These are phyloP conservation scores for Graphium colonna DNA, from an alignment of 2,888 invertebrate genomes.

Conservation along the genomic window DNA sequence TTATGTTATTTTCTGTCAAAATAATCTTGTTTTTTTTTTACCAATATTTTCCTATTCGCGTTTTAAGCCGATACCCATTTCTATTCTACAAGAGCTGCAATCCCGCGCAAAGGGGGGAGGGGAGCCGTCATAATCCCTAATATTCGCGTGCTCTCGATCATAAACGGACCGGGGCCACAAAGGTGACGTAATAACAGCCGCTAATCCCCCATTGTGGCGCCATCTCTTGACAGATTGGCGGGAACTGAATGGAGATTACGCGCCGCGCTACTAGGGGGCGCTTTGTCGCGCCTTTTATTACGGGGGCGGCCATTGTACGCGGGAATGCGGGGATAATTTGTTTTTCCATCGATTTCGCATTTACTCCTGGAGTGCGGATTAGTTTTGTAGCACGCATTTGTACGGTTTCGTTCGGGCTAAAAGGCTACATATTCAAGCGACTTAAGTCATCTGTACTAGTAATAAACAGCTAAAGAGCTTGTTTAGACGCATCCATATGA, in stretches of 20 bases:
- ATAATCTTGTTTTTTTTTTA: no score
- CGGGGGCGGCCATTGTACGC: slow-evolving; percentile 56
- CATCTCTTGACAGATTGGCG: slow-evolving; percentile 76
- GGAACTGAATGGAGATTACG: slow-evolving; percentile 68
- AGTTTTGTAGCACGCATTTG: slow-evolving; percentile 19
- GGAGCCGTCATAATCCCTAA: slow-evolving; percentile 74
- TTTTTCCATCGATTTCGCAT: slow-evolving; percentile 51
- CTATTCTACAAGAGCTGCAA: slow-evolving; percentile 15
- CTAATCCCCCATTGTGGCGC: slow-evolving; percentile 76
- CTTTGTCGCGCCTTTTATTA: slow-evolving; percentile 65
- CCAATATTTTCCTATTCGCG: no score
- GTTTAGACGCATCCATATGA: no score
- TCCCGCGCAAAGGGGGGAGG: slow-evolving; percentile 48
- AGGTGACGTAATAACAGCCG: slow-evolving; percentile 74
- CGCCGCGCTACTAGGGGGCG: slow-evolving; percentile 49
- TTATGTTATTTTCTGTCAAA: no score
- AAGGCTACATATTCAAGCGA: no score
- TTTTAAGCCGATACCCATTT: slow-evolving; percentile 17
- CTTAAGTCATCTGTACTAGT: no score
- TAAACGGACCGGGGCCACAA: slow-evolving; percentile 61
- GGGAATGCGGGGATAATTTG: slow-evolving; percentile 56
- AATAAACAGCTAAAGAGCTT: no score
- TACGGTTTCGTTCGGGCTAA: no score
- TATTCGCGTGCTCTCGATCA: slow-evolving; percentile 72
- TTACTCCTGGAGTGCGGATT: slow-evolving; percentile 5